Evolutionary conservation across 2,888 invertebrate genomes (phyloP).

Genomic region (Drosophila tripunctata): DNA sequence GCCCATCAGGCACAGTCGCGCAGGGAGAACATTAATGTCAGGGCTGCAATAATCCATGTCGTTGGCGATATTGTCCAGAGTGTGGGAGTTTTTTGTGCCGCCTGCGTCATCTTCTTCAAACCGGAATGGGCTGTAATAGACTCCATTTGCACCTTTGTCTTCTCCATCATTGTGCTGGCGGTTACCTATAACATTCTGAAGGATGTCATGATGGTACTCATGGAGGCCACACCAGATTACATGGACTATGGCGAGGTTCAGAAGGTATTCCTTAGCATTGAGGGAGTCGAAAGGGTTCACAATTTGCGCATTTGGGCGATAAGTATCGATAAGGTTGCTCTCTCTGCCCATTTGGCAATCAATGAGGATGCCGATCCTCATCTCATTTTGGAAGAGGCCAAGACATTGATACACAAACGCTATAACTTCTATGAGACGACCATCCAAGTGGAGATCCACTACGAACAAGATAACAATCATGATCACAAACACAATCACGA

Average conservation of each 20-base stretch:
- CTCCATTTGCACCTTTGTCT: conserved; percentile 66
- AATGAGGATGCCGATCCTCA: conserved; percentile 58
- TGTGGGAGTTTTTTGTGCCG: conserved; percentile 65
- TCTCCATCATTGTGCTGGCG: conserved; percentile 60
- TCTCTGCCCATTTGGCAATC: conserved; percentile 70
- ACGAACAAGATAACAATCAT: not conserved
- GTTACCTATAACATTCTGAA: conserved; percentile 54
- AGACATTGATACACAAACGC: conserved; percentile 46
- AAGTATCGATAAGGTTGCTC: conserved; percentile 60
- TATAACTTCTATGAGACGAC: conserved; percentile 69
- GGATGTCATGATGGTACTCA: conserved; percentile 68
- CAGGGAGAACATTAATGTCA: conserved; percentile 61
- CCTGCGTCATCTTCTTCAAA: conserved; percentile 56
- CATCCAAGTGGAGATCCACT: conserved; percentile 67
- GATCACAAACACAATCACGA: not conserved
- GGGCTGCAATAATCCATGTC: conserved; percentile 66
- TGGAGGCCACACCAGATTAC: conserved; percentile 66
- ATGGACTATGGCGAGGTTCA: conserved; percentile 66
- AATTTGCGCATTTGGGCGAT: conserved; percentile 69
- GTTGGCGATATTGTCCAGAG: conserved; percentile 68
- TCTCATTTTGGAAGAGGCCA: conserved; percentile 56
- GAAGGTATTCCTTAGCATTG: conserved; percentile 53
- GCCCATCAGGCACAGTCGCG: not conserved
- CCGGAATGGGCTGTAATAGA: conserved; percentile 63
- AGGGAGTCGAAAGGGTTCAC: conserved; percentile 67